These are phyloP conservation scores for Lamprologus ornatipinnis DNA, from an alignment of 2,113 vertebrate species.

Conservation along the genomic window DNA sequence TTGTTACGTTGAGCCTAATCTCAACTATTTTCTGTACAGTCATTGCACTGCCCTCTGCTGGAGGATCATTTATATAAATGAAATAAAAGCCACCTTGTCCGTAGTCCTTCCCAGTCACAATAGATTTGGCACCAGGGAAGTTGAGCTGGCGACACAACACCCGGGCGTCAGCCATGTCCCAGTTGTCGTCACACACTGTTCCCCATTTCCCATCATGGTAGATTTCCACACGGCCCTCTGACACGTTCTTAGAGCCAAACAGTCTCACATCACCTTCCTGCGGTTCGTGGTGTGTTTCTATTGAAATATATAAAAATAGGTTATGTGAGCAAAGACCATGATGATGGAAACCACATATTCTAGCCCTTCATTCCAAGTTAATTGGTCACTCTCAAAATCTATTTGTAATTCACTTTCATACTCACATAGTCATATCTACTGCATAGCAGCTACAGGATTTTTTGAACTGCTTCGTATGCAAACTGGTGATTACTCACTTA, in stretches of 20 bases:
- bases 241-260: background rate
- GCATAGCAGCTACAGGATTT: rapidly evolving
- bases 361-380: background rate
- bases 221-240: conserved; percentile 75
- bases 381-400: background rate
- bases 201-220: conserved; percentile 76
- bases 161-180: conserved; percentile 65
- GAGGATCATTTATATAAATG: background rate
- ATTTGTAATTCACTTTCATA: background rate
- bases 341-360: background rate
- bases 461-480: background rate
- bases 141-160: conserved; percentile 76
- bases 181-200: conserved; percentile 74
- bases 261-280: conserved; percentile 57
- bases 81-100: conserved; percentile 55
- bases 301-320: background rate
- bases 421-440: background rate
- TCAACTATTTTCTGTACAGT: background rate
- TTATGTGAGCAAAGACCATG: background rate
- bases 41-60: background rate
- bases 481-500: conserved; percentile 32
- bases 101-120: conserved; percentile 35
- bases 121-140: conserved; percentile 57
- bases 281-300: rapidly evolving
- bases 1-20: background rate